Conservation (phyloP, 2,113 vertebrate species). For the Lampris incognitus region DNA sequence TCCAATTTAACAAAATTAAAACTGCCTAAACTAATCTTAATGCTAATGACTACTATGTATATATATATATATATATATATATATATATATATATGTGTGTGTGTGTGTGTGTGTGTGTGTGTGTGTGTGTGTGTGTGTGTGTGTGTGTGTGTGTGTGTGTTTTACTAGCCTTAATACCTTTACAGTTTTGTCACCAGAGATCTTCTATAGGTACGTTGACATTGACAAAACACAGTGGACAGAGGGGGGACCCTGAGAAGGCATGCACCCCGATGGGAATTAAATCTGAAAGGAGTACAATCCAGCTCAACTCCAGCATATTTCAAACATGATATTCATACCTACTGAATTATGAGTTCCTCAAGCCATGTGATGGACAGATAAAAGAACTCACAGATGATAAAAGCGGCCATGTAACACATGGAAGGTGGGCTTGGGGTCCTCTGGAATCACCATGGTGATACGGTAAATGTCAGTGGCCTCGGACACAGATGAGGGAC, state of each 20-base stretch:
- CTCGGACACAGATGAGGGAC: conserved; percentile 37
- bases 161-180: conserved; percentile 5
- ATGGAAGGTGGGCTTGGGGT: conserved; percentile 38
- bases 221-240: no score
- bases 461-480: conserved; percentile 67
- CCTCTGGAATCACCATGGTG: conserved; percentile 56
- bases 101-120: no score
- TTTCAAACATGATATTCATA: conserved; percentile 21
- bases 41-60: no score
- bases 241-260: conserved; percentile 60
- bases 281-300: conserved; percentile 39
- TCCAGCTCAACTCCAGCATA: conserved; percentile 25
- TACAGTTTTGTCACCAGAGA: background rate
- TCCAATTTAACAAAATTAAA: no score
- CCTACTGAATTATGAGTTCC: conserved; percentile 29
- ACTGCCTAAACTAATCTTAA: no score
- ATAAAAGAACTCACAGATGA: conserved; percentile 34
- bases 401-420: conserved; percentile 50
- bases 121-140: no score
- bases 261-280: conserved; percentile 31
- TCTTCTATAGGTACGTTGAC: conserved; percentile 7
- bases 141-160: no score
- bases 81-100: no score
- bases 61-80: no score
- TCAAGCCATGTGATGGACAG: conserved; percentile 20